phyloP scores from a whole-genome alignment of 2,797 vertebrate genomes.

The Erethizon dorsatum region DNA sequence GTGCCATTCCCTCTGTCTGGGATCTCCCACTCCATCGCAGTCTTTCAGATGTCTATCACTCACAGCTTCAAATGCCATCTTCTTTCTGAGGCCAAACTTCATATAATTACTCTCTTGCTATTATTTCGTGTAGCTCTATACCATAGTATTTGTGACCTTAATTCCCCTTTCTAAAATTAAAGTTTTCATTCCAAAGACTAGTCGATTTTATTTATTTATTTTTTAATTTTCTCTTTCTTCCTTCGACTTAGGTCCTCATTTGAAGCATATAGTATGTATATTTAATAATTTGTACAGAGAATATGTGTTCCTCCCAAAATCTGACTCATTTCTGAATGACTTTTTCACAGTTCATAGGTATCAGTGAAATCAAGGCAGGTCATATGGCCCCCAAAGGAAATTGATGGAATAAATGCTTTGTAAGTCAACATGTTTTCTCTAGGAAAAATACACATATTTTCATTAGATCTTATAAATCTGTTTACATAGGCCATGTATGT shows the following conservation, averaged over 20 bases:
- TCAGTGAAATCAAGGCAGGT: neutral
- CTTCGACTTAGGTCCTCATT: neutral
- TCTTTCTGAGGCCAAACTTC: neutral
- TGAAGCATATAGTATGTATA: too few species aligned
- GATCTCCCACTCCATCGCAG: neutral
- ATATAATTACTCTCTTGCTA: neutral
- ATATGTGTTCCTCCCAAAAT: neutral
- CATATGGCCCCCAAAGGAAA: neutral
- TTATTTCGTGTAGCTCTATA: neutral
- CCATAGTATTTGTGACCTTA: neutral
- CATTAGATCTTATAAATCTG: neutral
- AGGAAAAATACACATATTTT: neutral
- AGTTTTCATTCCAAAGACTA: neutral
- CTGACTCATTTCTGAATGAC: neutral
- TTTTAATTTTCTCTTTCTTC: neutral
- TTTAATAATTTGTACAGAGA: neutral
- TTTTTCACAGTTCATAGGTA: neutral
- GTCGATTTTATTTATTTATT: neutral
- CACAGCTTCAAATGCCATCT: neutral
- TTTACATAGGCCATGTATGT: neutral
- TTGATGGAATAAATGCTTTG: neutral
- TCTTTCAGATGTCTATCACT: neutral
- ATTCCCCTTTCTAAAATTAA: conserved; percentile 19
- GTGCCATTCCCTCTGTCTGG: neutral
- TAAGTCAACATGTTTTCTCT: neutral